A percentile compares a stretch with the other conserved stretches of the same genome.
These are phyloP conservation scores for Misgurnus mizolepis DNA, from an alignment of 2,113 vertebrate species.

Conservation along the genomic window DNA sequence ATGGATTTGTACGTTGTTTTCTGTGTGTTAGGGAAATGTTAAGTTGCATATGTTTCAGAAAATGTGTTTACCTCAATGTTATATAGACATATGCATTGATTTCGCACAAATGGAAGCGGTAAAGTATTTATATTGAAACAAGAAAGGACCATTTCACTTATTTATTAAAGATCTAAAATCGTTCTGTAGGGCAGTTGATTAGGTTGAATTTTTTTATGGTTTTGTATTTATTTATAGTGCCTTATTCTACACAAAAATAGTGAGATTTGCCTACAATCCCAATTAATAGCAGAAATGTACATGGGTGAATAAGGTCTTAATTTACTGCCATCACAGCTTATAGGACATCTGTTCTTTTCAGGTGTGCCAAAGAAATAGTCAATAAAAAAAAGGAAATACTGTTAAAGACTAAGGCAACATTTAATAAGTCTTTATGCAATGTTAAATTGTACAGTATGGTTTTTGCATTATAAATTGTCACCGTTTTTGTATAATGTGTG, in stretches of 20 bases:
- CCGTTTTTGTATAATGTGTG: neutral
- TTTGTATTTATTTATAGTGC: conserved; percentile 30
- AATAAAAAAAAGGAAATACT: too few relatives aligned
- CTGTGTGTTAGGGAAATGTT: neutral
- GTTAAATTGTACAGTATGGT: neutral
- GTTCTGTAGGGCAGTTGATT: neutral
- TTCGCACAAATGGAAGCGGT: neutral
- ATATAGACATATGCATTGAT: neutral
- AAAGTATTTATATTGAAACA: neutral
- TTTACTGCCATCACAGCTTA: neutral
- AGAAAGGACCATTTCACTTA: neutral
- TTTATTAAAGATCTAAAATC: neutral
- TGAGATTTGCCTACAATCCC: neutral
- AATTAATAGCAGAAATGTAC: neutral
- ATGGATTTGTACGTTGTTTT: neutral
- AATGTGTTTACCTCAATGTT: neutral
- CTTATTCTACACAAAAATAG: neutral
- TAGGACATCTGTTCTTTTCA: neutral
- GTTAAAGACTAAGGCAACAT: neutral
- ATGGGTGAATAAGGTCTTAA: neutral
- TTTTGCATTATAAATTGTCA: neutral
- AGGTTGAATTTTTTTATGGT: neutral
- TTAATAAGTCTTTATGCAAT: neutral
- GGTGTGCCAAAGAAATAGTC: neutral
- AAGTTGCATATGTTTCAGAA: neutral